phyloP scores from a whole-genome alignment of 2,888 invertebrate species.

The Magallana nippona region DNA sequence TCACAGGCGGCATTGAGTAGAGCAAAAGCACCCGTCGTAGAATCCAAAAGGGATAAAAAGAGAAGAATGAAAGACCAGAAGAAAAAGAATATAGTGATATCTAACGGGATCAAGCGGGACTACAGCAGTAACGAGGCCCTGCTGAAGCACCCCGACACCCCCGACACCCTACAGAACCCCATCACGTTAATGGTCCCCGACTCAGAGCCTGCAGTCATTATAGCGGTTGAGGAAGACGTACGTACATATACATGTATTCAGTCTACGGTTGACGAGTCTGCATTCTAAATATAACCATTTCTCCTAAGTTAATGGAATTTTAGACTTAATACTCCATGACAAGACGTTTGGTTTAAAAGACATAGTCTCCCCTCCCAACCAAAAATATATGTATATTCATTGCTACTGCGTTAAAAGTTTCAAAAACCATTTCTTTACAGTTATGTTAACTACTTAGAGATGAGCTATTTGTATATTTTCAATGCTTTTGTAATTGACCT shows the following conservation, averaged over 20 bases:
- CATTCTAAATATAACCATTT: too few species aligned
- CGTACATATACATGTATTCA: not conserved
- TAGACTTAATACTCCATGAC: too few species aligned
- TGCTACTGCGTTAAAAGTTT: too few species aligned
- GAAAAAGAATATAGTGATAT: constrained; percentile 59
- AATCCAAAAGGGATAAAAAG: constrained; percentile 61
- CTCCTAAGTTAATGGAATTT: too few species aligned
- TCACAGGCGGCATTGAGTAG: constrained; percentile 69
- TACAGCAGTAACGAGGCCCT: constrained; percentile 69
- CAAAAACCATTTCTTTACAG: too few species aligned
- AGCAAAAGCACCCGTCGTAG: constrained; percentile 67
- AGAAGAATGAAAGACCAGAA: constrained; percentile 60
- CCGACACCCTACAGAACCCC: constrained; percentile 46
- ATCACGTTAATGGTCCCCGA: not conserved
- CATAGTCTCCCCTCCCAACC: too few species aligned
- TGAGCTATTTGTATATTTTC: too few species aligned
- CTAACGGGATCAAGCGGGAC: constrained; percentile 67
- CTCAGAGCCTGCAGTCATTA: constrained; percentile 53
- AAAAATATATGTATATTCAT: too few species aligned
- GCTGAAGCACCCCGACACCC: constrained; percentile 54
- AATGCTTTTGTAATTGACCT: too few species aligned
- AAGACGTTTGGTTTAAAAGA: too few species aligned
- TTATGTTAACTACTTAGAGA: too few species aligned
- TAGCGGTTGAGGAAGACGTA: constrained; percentile 50
- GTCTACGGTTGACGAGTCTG: too few species aligned